phyloP scores from a whole-genome alignment of 1,140 invertebrate genomes.

The Ptiloglossa arizonensis region DNA sequence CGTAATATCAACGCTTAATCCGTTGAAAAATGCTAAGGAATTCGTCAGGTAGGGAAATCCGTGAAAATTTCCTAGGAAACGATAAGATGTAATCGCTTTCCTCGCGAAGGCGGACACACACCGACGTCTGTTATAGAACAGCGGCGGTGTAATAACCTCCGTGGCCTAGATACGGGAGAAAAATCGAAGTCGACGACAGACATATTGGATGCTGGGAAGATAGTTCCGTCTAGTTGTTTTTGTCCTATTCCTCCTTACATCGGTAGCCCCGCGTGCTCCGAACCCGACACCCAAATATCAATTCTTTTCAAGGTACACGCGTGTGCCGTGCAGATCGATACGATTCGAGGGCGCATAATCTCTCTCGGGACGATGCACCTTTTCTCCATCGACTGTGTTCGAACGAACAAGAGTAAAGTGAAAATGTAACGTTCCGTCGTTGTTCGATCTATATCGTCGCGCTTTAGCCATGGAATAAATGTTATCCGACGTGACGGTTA shows the following conservation, averaged over 20 bases:
- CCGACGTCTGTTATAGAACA: slow-evolving; percentile 54
- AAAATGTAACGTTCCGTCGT: background rate
- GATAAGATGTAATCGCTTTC: slow-evolving; percentile 48
- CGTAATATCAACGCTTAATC: background rate
- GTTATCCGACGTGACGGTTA: background rate
- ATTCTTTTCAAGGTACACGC: slow-evolving; percentile 48
- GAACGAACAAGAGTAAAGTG: slow-evolving; percentile 8
- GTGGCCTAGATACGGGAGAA: slow-evolving; percentile 62
- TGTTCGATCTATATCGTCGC: background rate
- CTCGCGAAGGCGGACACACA: slow-evolving; percentile 25
- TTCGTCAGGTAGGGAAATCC: background rate
- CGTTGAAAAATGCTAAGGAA: slow-evolving; percentile 20
- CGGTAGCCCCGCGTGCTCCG: slow-evolving; percentile 6
- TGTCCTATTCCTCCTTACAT: slow-evolving; percentile 52
- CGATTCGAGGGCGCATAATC: slow-evolving; percentile 43
- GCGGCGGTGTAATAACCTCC: slow-evolving; percentile 62
- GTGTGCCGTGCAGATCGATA: slow-evolving; percentile 25
- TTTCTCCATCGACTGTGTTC: slow-evolving; percentile 30
- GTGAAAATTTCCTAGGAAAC: slow-evolving; percentile 15
- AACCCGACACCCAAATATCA: slow-evolving; percentile 54
- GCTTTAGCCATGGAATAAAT: background rate
- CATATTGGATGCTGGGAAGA: slow-evolving; percentile 61
- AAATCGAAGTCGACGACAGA: slow-evolving; percentile 63
- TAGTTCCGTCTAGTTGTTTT: slow-evolving; percentile 54
- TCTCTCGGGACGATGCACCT: slow-evolving; percentile 40